Evolutionary conservation across 92 coral and sea anemone species (phyloP), one percentile per base, ranked within the genome.

Genomic region (Phenganax subtilis): DNA sequence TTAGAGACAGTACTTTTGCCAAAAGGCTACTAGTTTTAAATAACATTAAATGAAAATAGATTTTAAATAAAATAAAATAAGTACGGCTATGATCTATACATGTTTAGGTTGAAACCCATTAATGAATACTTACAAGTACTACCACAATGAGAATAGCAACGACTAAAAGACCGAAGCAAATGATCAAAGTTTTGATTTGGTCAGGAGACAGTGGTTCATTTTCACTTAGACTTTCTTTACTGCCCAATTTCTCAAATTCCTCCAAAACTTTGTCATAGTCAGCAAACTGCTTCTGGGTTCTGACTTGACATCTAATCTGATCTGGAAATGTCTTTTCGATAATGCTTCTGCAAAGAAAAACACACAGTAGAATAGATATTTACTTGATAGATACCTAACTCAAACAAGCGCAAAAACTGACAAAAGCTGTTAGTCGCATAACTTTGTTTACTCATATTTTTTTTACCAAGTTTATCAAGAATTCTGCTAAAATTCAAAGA

Each of bases 241-340:
- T 75, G 6, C 92, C 90, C 77, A 84, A 86, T 15, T 85, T 75
- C 67, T 87, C 91, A 92, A 94, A 94, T 78, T 84, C 84, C 69
- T 69, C 16, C 75, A 92, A 52, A n/a, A 90, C 8, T 12, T 80
- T 44, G 55, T 64, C 57, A 75, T 91, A 92, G 76, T 82, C 85
- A 12, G 71, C 65, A 3, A 57, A 74, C 29, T 73, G 28, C 53
- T 84, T 85, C 37, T 83, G 80, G 20, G 75, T 12, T 14, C 60
- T 69, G 20, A 63, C 66, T 54, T 94, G 85, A 55, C 75, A 82
- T 9, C 51, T 81, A 2, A 86, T 67, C 82, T 90, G 89, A 12
- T 67, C 76, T 12, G 97, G 92, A 76, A 90, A 92, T 58, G 91
- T 64, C 72, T 80, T 80, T 84, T 90, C 87, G 65, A 94, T 90